Conservation (phyloP, 1,140 invertebrate species). For the Drosophila chauvacae region DNA sequence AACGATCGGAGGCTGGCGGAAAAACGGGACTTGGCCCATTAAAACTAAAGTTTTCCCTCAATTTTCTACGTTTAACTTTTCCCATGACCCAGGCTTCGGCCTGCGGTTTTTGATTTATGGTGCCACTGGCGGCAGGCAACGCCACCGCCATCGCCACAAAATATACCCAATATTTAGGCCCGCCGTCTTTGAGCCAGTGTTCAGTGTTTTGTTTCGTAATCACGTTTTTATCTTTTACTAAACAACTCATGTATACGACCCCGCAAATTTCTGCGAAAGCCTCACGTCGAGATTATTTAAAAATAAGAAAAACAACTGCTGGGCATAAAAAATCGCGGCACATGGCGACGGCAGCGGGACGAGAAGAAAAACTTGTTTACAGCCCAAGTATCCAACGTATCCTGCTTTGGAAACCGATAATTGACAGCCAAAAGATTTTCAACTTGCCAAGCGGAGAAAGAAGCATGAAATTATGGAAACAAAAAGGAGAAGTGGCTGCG, state of each 20-base stretch:
- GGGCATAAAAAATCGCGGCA: conserved; percentile 8
- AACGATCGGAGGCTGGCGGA: conserved; percentile 8
- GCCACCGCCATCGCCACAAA: conserved; percentile 27
- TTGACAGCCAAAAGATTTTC: conserved; percentile 30
- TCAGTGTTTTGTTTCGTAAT: conserved; percentile 64
- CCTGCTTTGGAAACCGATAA: conserved; percentile 32
- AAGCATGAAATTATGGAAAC: conserved; percentile 11
- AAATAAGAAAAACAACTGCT: conserved; percentile 25
- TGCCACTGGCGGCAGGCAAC: conserved; percentile 66
- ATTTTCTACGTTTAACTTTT: conserved; percentile 54
- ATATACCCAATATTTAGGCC: conserved; percentile 30
- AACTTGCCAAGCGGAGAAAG: neutral
- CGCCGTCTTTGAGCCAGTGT: conserved; percentile 39
- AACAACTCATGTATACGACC: conserved; percentile 43
- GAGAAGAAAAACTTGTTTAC: conserved; percentile 29
- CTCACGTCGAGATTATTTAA: conserved; percentile 42
- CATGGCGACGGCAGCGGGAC: conserved; percentile 8
- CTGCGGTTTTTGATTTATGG: conserved; percentile 71
- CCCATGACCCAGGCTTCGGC: conserved; percentile 45
- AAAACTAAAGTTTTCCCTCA: conserved; percentile 72
- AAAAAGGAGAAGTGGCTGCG: neutral
- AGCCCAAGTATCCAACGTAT: conserved; percentile 10
- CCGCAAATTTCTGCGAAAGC: conserved; percentile 5
- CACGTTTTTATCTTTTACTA: conserved; percentile 73
- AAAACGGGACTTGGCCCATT: conserved; percentile 52